Percentiles rank a stretch among this genome's conserved stretches.
phyloP scores from a whole-genome alignment of 2,113 vertebrate genomes.

The Eleginops maclovinus region DNA sequence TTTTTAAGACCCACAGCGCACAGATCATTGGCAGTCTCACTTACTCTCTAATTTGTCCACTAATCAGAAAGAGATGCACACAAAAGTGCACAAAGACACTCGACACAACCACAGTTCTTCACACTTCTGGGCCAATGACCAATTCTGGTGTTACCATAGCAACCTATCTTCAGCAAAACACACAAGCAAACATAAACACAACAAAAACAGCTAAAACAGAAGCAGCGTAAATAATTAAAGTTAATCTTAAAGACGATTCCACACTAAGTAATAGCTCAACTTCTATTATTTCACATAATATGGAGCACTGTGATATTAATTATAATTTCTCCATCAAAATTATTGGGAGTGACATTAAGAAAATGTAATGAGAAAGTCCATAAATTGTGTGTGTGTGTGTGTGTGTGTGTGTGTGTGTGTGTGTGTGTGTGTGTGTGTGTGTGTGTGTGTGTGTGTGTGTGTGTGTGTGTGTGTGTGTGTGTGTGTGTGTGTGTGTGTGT shows the following conservation, averaged over 20 bases:
- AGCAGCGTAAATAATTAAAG: conserved; percentile 5
- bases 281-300: conserved; percentile 24
- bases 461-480: too few relatives aligned
- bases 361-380: conserved; percentile 22
- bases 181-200: conserved; percentile 31
- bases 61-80: conserved; percentile 80
- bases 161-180: conserved; percentile 74
- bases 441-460: conserved; percentile 45
- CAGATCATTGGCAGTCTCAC: conserved; percentile 66
- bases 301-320: conserved; percentile 21
- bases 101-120: conserved; percentile 57
- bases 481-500: conserved; percentile 1
- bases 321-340: conserved; percentile 16
- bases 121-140: conserved; percentile 83
- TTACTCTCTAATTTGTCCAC: conserved; percentile 81
- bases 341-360: conserved; percentile 43
- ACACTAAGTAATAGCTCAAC: conserved; percentile 2
- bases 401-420: not conserved
- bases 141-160: conserved; percentile 86
- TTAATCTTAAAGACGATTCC: conserved; percentile 12
- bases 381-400: conserved; percentile 27
- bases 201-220: conserved; percentile 35
- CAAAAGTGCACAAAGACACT: conserved; percentile 52
- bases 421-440: conserved; percentile 1
- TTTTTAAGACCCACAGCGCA: conserved; percentile 17